Percentiles rank a stretch among this genome's conserved stretches.
phyloP scores from a whole-genome alignment of 2,888 invertebrate species.

The Hecatera dysodea region DNA sequence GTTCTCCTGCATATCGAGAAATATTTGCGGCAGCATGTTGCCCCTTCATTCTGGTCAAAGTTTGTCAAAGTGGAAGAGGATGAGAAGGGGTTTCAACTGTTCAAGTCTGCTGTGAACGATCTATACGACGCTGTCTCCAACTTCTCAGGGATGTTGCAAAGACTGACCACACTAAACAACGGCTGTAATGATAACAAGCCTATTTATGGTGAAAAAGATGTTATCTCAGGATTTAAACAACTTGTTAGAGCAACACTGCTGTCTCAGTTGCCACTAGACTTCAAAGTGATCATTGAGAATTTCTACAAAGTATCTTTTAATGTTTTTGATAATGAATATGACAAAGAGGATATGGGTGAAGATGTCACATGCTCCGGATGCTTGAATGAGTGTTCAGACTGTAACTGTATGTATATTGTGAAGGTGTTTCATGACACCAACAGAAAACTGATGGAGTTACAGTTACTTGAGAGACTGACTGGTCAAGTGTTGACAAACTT shows the following conservation, averaged over 20 bases:
- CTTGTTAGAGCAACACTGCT: slow-evolving; percentile 92
- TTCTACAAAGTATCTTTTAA: slow-evolving; percentile 95
- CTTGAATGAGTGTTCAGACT: slow-evolving; percentile 90
- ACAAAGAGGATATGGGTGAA: slow-evolving; percentile 90
- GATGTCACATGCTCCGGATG: slow-evolving; percentile 94
- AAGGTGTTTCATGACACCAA: slow-evolving; percentile 95
- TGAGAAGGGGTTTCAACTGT: slow-evolving; percentile 92
- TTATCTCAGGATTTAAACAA: slow-evolving; percentile 91
- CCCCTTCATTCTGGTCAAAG: slow-evolving; percentile 92
- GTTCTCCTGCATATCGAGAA: slow-evolving; percentile 89
- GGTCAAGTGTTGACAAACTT: slow-evolving; percentile 96
- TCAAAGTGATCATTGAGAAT: slow-evolving; percentile 93
- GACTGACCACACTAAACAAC: slow-evolving; percentile 89
- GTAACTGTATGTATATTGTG: slow-evolving; percentile 92
- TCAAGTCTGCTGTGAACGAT: slow-evolving; percentile 92
- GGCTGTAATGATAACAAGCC: slow-evolving; percentile 84
- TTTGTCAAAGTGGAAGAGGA: slow-evolving; percentile 90
- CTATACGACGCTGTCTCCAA: slow-evolving; percentile 90
- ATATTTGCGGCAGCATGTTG: slow-evolving; percentile 91
- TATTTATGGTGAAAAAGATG: slow-evolving; percentile 90
- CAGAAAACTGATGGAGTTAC: slow-evolving; percentile 94
- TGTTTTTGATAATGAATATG: slow-evolving; percentile 91
- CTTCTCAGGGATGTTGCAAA: slow-evolving; percentile 90
- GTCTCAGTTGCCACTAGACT: slow-evolving; percentile 93
- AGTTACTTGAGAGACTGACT: slow-evolving; percentile 95